Conservation (phyloP, 2,888 invertebrate species). For the Eremobia ochroleuca region DNA sequence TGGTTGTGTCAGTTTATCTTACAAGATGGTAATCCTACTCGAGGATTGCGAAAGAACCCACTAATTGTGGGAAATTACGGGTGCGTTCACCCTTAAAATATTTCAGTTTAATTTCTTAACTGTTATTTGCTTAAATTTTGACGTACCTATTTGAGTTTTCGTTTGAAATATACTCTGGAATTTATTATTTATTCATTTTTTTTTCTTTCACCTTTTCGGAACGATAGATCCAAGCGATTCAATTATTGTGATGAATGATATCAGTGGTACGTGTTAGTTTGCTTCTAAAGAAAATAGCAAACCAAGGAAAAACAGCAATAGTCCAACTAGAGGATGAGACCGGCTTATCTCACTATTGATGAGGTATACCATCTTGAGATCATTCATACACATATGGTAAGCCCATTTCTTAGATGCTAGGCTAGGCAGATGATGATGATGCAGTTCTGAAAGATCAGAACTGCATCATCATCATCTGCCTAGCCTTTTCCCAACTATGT, state of each 20-base stretch:
- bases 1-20: no score
- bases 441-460: no score
- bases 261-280: no score
- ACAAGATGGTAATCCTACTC: conserved; percentile 33
- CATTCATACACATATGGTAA: not conserved
- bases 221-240: not conserved
- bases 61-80: conserved; percentile 32
- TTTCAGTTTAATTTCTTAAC: conserved; percentile 29
- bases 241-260: not conserved
- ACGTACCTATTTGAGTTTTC: not conserved
- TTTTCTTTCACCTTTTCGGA: no score
- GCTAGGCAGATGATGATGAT: no score
- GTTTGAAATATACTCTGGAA: not conserved
- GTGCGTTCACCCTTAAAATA: conserved; percentile 25
- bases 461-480: no score
- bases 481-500: no score
- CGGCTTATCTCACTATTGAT: not conserved
- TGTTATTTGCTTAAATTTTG: conserved; percentile 11
- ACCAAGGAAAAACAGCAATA: not conserved
- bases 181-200: no score
- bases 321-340: not conserved
- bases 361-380: not conserved
- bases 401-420: no score
- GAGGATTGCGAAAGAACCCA: conserved; percentile 35
- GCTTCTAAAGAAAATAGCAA: no score